Evolutionary conservation across 2,113 vertebrate species (phyloP), one percentile per base, ranked within the genome.

Genomic region (Apodemus sylvaticus): DNA sequence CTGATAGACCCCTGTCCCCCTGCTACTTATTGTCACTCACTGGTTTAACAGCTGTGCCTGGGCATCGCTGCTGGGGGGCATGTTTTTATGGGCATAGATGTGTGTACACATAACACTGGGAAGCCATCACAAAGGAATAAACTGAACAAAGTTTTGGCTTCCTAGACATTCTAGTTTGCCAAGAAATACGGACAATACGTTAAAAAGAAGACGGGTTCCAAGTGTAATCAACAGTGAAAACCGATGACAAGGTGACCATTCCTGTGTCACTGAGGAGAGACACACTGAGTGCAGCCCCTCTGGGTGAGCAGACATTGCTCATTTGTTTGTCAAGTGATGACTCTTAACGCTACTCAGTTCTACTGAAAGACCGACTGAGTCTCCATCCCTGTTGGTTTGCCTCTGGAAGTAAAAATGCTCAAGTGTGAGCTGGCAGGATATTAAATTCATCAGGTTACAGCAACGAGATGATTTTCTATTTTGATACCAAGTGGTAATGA

Each of bases 401-500:
- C 66, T 51, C 88, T 93, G 71, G 82, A 96, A 36, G 97, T 14
- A 85, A 26, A 91, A 90, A 85, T 95, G 92, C 17, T 87, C 83
- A 94, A 95, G 64, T 74, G 68, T 34, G 7, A 76, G 31, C 19
- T 82, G 97, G 83, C 55, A 81, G n/a, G 45, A 77, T 76, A 90
- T 96, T 45, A 16, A 20, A 8, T 95, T 96, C 96, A 70, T 42
- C 91, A 92, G 45, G 3, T 92, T 51, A 58, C 8, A 60, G 90
- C 2, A 29, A 29, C 14, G 77, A 34, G 86, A 73, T 62, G 81
- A 66, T 19, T 90, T 79, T 82, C 85, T 86, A 55, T 62, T 83
- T 90, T 94, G 39, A 68, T 96, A 92, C 5, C 31, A 48, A 81
- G 42, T 92, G 70, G 34, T 90, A 89, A 96, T 76, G 53, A 36